phyloP scores from a whole-genome alignment of 2,797 vertebrate genomes.

The Lerista edwardsae region DNA sequence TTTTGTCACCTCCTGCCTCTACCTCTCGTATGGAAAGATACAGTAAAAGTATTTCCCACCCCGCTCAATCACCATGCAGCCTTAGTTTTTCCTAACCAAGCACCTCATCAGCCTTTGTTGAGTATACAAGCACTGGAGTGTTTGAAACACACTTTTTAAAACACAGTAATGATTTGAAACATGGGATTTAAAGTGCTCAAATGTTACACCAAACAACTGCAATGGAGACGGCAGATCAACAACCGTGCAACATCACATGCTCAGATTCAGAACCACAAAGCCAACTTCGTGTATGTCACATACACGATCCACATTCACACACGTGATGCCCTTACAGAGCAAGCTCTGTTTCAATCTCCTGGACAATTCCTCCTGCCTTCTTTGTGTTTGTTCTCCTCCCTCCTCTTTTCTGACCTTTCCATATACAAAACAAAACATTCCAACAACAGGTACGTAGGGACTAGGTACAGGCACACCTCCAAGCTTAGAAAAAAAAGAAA shows the following conservation, averaged over 20 bases:
- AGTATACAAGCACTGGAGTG: neutral
- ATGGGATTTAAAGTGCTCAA: neutral
- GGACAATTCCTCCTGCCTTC: neutral
- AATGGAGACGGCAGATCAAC: neutral
- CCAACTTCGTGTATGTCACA: neutral
- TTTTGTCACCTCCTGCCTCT: too few relatives aligned
- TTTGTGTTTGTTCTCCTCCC: conserved; percentile 6
- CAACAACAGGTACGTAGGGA: neutral
- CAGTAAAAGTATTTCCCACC: too few relatives aligned
- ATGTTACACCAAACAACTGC: conserved; percentile 16
- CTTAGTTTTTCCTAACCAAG: too few relatives aligned
- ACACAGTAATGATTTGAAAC: neutral
- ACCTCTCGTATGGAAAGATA: too few relatives aligned
- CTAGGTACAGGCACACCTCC: conserved; percentile 21
- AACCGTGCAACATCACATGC: conserved; percentile 28
- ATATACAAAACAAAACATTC: conserved; percentile 10
- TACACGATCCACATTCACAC: neutral
- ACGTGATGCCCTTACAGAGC: conserved; percentile 1
- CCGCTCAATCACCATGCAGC: too few relatives aligned
- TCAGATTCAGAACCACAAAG: conserved; percentile 6
- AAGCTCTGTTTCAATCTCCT: neutral
- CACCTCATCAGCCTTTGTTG: too few relatives aligned
- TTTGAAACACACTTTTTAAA: neutral
- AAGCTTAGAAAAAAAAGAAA: neutral
- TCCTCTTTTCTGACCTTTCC: neutral